These are phyloP conservation scores for Phalacrocorax brasilianus DNA, from an alignment of 2,113 vertebrate genomes.

Conservation along the genomic window DNA sequence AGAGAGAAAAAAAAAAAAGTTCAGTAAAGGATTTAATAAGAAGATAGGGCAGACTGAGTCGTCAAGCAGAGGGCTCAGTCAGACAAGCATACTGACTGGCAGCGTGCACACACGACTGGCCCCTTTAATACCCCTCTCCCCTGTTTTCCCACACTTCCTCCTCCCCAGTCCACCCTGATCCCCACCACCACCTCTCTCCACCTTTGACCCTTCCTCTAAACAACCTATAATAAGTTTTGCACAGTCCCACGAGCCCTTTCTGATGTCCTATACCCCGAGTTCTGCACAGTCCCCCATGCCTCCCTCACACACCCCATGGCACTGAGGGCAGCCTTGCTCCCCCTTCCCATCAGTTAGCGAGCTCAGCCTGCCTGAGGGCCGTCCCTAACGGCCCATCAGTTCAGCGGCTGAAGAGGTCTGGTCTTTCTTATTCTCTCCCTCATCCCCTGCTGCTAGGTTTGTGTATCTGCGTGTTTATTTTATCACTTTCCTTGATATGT, in stretches of 20 bases:
- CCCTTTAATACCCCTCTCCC: not conserved
- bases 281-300: not conserved
- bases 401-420: fast-evolving
- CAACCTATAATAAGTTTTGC: not conserved
- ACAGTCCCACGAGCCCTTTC: not conserved
- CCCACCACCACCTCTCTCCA: not conserved
- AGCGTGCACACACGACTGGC: not conserved
- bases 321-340: not conserved
- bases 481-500: not conserved
- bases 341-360: not conserved
- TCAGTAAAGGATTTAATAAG: not conserved
- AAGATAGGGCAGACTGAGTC: not conserved
- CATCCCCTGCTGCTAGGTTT: not conserved
- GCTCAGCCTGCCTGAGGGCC: fast-evolving
- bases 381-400: not conserved
- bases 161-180: not conserved
- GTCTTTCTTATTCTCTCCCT: not conserved
- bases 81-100: not conserved
- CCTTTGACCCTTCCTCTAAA: not conserved
- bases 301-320: fast-evolving
- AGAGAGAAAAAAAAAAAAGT: not conserved
- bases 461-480: not conserved
- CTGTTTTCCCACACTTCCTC: not conserved
- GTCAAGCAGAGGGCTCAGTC: not conserved
- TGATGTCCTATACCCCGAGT: fast-evolving